Conservation (phyloP, 2,797 vertebrate species). For the Coreius guichenoti region DNA sequence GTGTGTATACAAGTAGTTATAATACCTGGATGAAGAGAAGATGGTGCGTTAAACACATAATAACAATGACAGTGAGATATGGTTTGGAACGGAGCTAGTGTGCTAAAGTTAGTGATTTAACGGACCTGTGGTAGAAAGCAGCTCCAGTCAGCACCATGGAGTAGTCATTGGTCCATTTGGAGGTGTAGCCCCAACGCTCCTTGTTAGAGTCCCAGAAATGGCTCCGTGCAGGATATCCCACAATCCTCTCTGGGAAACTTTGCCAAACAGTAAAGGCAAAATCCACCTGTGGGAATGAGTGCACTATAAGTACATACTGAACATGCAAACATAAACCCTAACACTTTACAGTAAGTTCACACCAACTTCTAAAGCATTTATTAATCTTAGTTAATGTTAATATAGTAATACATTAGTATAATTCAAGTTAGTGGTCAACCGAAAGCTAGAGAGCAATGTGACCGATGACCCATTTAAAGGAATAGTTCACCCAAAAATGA, state of each 20-base stretch:
- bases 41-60: neutral
- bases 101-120: neutral
- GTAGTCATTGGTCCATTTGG: slow-evolving; percentile 99
- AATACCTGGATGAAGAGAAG: slow-evolving; percentile 84
- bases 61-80: neutral
- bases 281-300: slow-evolving; percentile 87
- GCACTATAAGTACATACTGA: neutral
- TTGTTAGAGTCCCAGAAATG: slow-evolving; percentile 98
- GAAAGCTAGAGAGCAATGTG: too few species aligned
- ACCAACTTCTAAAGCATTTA: too few species aligned
- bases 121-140: slow-evolving; percentile 97
- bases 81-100: neutral
- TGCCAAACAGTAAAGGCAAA: slow-evolving; percentile 99
- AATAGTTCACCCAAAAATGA: too few species aligned
- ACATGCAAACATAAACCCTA: neutral
- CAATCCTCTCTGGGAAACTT: slow-evolving; percentile 97
- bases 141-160: slow-evolving; percentile 99
- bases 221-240: slow-evolving; percentile 97
- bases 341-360: neutral
- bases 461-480: too few species aligned
- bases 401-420: too few species aligned
- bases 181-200: slow-evolving; percentile 98
- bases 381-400: too few species aligned
- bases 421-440: too few species aligned
- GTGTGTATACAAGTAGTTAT: slow-evolving; percentile 97